These are phyloP conservation scores for Caenorhabditis brenneri DNA, from an alignment of 1,140 invertebrate species.

Conservation along the genomic window DNA sequence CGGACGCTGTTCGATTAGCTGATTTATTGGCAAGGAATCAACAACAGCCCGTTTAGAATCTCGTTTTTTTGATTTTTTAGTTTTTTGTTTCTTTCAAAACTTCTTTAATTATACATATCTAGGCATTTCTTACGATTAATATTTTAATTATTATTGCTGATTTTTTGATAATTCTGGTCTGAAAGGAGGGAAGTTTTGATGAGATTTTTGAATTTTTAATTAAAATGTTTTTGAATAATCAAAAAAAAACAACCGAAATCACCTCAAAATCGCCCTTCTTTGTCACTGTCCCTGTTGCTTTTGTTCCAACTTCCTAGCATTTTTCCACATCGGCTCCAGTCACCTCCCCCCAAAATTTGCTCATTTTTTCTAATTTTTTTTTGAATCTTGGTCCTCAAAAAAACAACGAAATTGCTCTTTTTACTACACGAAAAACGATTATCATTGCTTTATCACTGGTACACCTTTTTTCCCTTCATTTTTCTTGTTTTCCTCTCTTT, in stretches of 20 bases:
- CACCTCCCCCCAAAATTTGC: not conserved
- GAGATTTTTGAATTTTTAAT: too few species aligned
- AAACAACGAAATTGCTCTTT: too few species aligned
- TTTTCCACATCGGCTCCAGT: not conserved
- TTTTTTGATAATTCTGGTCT: too few species aligned
- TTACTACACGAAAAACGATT: not conserved
- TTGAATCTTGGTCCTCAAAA: not conserved
- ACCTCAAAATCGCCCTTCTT: too few species aligned
- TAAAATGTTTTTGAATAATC: too few species aligned
- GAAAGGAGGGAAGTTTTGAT: too few species aligned
- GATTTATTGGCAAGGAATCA: conserved; percentile 11
- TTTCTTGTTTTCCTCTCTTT: not conserved
- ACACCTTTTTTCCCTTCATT: not conserved
- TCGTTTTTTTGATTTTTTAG: not conserved
- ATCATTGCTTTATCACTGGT: conserved; percentile 42
- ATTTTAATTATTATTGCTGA: too few species aligned
- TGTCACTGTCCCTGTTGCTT: too few species aligned
- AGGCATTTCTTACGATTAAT: conserved; percentile 11
- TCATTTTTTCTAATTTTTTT: not conserved
- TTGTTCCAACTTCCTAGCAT: too few species aligned
- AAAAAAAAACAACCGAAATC: too few species aligned
- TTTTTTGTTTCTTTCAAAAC: not conserved
- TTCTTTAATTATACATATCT: not conserved
- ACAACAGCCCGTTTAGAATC: conserved; percentile 2
- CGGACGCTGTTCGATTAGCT: not conserved